phyloP scores from a whole-genome alignment of 2,797 vertebrate species.

The Eupleurogrammus muticus region DNA sequence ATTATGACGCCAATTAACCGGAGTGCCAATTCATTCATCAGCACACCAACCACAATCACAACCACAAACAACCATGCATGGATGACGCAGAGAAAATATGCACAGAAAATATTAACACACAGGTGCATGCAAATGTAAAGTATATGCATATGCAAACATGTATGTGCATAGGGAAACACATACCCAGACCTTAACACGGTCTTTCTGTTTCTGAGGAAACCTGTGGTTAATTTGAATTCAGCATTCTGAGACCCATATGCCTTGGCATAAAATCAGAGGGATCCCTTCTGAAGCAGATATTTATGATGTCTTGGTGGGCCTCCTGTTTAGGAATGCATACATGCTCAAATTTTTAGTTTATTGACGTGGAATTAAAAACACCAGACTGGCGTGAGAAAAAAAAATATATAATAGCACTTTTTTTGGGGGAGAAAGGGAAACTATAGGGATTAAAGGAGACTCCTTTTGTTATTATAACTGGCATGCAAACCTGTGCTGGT shows the following conservation, averaged over 20 bases:
- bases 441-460: slow-evolving; percentile 52
- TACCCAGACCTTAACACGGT: background rate
- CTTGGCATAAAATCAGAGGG: slow-evolving; percentile 30
- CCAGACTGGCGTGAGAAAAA: background rate
- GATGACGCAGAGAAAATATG: too few relatives aligned
- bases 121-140: background rate
- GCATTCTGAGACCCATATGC: slow-evolving; percentile 22
- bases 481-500: slow-evolving; percentile 18
- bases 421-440: slow-evolving; percentile 8
- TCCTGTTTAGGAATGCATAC: slow-evolving; percentile 31
- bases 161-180: background rate
- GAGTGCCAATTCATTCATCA: too few relatives aligned
- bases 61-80: too few relatives aligned
- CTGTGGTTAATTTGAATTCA: slow-evolving; percentile 39
- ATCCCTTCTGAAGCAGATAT: slow-evolving; percentile 40
- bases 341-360: slow-evolving; percentile 23
- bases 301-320: slow-evolving; percentile 37
- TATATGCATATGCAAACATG: too few relatives aligned
- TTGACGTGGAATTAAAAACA: slow-evolving; percentile 18
- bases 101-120: background rate
- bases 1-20: too few relatives aligned
- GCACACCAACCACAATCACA: too few relatives aligned
- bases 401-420: too few relatives aligned
- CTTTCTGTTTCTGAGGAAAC: slow-evolving; percentile 13
- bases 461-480: slow-evolving; percentile 52